A percentile compares a stretch with the other conserved stretches of the same genome.
Evolutionary conservation across 2,888 invertebrate genomes (phyloP).

Genomic region (Dasypolia templi): DNA sequence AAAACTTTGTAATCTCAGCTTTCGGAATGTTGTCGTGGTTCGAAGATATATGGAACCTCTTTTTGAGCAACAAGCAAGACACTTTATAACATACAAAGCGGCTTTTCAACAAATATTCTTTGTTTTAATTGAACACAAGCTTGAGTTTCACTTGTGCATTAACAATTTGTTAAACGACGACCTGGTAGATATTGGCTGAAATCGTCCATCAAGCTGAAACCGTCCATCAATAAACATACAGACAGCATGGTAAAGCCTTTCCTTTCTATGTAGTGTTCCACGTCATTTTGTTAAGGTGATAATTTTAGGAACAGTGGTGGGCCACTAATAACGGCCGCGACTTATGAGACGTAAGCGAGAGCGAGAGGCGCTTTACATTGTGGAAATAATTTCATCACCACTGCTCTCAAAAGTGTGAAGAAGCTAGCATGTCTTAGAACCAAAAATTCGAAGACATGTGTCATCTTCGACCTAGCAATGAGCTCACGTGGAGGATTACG

Average conservation of each 20-base stretch:
- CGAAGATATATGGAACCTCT: slow-evolving; percentile 22
- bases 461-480: neutral
- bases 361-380: neutral
- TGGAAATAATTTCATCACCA: neutral
- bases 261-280: too few relatives aligned
- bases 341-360: neutral
- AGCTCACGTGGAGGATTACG: neutral
- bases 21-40: neutral
- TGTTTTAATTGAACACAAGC: neutral
- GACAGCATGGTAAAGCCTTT: neutral
- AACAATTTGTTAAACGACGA: neutral
- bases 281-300: neutral
- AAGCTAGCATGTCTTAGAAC: too few relatives aligned
- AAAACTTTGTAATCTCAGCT: slow-evolving; percentile 15
- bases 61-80: neutral
- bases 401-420: too few relatives aligned
- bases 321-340: neutral
- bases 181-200: neutral
- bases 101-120: neutral
- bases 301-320: neutral
- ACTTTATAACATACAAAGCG: neutral
- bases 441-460: too few relatives aligned
- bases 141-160: neutral
- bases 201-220: neutral
- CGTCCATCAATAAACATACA: neutral